Conservation (phyloP, 1,140 invertebrate genomes). For the Matsumurasca onukii region DNA sequence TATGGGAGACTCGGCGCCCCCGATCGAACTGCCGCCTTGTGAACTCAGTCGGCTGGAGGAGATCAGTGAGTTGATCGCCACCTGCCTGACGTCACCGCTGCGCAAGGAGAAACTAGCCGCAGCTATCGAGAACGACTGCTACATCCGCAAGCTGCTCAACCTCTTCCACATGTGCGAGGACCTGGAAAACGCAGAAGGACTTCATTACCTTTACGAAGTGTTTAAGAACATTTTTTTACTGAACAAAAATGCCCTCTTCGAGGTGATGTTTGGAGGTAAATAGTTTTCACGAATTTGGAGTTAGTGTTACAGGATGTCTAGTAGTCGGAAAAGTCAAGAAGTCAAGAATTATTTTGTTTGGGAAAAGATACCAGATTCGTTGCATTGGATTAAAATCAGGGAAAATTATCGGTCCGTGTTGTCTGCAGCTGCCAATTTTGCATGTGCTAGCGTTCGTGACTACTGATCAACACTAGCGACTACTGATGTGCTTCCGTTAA, state of each 20-base stretch:
- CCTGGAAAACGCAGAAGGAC: constrained; percentile 89
- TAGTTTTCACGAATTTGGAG: no score
- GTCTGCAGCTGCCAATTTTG: no score
- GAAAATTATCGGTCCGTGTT: no score
- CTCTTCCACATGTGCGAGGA: constrained; percentile 98
- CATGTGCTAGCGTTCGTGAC: no score
- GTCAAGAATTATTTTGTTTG: no score
- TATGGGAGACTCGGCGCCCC: constrained; percentile 87
- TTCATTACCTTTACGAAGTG: constrained; percentile 97
- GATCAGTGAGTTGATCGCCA: constrained; percentile 87
- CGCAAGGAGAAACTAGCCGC: constrained; percentile 93
- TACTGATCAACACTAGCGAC: no score
- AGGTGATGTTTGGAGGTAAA: constrained; percentile 88
- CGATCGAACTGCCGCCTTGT: constrained; percentile 92
- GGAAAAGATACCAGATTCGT: no score
- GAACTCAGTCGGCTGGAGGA: constrained; percentile 91
- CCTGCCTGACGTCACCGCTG: constrained; percentile 77
- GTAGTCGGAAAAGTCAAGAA: no score
- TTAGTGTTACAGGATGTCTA: no score
- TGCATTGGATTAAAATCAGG: no score
- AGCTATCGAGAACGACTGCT: constrained; percentile 93
- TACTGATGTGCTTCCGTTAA: no score
- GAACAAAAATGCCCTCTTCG: constrained; percentile 96
- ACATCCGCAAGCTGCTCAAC: constrained; percentile 94
- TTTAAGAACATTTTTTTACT: constrained; percentile 99